Percentiles rank a stretch among this genome's conserved stretches.
phyloP scores from a whole-genome alignment of 92 coral and sea anemone species.

The Scolanthus callimorphus region DNA sequence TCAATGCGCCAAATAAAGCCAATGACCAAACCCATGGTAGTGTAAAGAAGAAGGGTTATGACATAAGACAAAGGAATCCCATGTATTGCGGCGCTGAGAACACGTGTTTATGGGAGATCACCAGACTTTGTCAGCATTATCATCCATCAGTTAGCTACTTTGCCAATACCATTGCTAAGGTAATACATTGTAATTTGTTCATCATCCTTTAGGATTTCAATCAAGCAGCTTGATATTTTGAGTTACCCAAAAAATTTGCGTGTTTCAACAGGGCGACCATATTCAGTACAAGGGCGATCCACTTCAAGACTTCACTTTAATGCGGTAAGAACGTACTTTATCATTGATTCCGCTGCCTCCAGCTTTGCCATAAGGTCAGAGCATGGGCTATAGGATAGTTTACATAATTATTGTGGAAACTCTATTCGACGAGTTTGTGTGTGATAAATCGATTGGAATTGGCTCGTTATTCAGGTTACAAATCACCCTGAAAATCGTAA shows the following conservation, averaged over 20 bases:
- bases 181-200: no score
- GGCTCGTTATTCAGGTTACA: no score
- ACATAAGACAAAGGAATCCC: constrained; percentile 75
- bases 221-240: not conserved
- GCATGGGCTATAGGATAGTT: no score
- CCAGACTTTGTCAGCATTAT: constrained; percentile 70
- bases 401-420: no score
- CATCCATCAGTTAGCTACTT: constrained; percentile 91
- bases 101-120: constrained; percentile 87
- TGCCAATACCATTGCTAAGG: constrained; percentile 69
- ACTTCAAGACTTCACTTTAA: constrained; percentile 87
- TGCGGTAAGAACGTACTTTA: no score
- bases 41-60: constrained; percentile 29
- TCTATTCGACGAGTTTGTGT: no score
- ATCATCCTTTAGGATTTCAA: no score
- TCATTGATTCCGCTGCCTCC: no score
- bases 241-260: not conserved
- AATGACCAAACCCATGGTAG: no score
- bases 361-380: no score
- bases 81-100: constrained; percentile 82
- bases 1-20: constrained; percentile 1
- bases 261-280: constrained; percentile 46
- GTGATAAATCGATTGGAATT: no score
- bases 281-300: constrained; percentile 92
- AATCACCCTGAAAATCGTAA: no score